A percentile compares a stretch with the other conserved stretches of the same genome.
phyloP scores from a whole-genome alignment of 30 jellyfish, hydroid and myxozoan genomes.

The Aurelia sp. region DNA sequence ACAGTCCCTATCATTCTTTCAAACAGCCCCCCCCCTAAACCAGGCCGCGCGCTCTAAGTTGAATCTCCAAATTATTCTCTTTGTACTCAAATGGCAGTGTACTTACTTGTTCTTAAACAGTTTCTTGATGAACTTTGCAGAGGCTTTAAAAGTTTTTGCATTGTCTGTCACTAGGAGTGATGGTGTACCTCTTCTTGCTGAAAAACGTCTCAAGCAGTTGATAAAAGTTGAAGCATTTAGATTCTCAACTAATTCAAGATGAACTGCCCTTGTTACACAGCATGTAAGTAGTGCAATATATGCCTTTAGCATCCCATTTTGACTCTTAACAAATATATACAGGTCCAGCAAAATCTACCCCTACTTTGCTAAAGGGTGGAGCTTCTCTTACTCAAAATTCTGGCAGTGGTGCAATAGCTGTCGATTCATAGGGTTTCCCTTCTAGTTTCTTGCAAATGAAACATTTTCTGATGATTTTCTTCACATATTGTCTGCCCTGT shows the following conservation, averaged over 20 bases:
- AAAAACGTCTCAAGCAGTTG: background rate
- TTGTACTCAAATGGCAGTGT: too few relatives aligned
- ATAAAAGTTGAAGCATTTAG: constrained; percentile 12
- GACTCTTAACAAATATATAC: background rate
- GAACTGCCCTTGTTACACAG: constrained; percentile 28
- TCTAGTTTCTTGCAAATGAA: constrained; percentile 11
- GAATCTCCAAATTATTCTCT: too few relatives aligned
- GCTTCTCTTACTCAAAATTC: constrained; percentile 36
- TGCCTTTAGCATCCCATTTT: background rate
- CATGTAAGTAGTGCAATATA: constrained; percentile 13
- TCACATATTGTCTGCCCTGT: background rate
- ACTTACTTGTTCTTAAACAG: background rate
- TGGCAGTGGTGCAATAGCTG: constrained; percentile 34
- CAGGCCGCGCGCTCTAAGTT: too few relatives aligned
- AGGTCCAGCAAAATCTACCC: constrained; percentile 16
- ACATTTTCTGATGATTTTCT: background rate
- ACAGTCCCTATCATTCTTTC: too few relatives aligned
- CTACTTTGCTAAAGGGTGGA: background rate
- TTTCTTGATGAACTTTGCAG: constrained; percentile 10
- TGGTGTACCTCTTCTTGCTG: constrained; percentile 50
- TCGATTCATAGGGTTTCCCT: constrained; percentile 35
- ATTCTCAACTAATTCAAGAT: constrained; percentile 10
- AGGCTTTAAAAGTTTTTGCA: constrained; percentile 57
- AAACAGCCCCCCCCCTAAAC: too few relatives aligned
- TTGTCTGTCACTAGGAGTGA: constrained; percentile 22